These are phyloP conservation scores for Agapornis canus DNA, from an alignment of 2,797 vertebrate species.

Conservation along the genomic window DNA sequence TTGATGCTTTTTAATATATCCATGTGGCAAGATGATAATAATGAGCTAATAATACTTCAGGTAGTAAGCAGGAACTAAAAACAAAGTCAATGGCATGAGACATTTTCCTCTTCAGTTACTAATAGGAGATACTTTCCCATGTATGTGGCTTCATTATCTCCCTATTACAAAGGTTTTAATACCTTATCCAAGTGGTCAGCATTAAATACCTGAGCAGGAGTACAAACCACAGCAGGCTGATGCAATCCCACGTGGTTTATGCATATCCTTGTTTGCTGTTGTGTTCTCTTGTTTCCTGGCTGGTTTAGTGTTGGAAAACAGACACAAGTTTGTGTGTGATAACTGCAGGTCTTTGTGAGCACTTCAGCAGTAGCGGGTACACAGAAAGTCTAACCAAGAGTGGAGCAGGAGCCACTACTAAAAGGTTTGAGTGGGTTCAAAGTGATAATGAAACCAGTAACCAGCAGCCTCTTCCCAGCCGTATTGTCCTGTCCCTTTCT, in stretches of 20 bases:
- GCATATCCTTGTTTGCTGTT: neutral
- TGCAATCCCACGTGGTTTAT: fast-evolving
- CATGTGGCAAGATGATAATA: neutral
- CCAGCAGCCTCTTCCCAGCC: neutral
- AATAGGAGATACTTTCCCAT: neutral
- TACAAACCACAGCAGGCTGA: neutral
- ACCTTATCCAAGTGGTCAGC: neutral
- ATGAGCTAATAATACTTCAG: neutral
- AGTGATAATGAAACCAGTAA: neutral
- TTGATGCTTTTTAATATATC: neutral
- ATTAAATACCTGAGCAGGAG: neutral
- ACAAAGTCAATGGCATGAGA: neutral
- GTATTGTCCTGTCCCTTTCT: neutral
- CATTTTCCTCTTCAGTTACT: neutral
- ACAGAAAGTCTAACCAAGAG: neutral
- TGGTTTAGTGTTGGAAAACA: neutral
- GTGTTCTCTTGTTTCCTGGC: neutral
- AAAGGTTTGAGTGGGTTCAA: neutral
- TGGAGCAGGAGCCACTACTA: neutral
- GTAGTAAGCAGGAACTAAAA: neutral
- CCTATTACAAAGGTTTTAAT: neutral
- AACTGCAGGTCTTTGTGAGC: neutral
- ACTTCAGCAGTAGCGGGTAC: neutral
- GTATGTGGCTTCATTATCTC: neutral
- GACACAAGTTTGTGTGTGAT: too few relatives aligned